Base-by-base conservation (phyloP, 2,113 vertebrate genomes). In the Seriola aureovittata region DNA sequence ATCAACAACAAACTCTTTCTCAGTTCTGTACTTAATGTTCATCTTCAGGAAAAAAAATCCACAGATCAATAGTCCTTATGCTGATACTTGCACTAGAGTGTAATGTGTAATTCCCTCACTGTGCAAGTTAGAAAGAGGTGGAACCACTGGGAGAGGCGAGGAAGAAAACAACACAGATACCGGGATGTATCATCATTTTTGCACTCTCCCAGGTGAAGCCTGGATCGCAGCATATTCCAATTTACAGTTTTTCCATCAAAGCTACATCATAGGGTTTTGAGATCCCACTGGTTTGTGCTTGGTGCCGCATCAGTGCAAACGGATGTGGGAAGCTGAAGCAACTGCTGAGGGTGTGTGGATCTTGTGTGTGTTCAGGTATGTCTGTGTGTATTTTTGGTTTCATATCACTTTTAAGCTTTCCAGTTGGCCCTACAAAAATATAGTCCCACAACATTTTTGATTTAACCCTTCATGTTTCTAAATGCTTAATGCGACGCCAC, bases 211-310 rank as follows among this genome's bases (percentile, higher is more conserved):
- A 60, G 59, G 74, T 78, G 59, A 74, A 73, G 78, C 46, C 21
- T 40, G n/a, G 42, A 58, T 69, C 12, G 17, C 66, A 82, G 60
- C 73, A 67, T 67, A 60, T 90, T 83, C 65, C 64, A 85, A 73
- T 78, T 85, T 77, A 68, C 70, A 66, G 55, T n/a, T 79, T 80
- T 73, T 58, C 52, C 66, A 85, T 85, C 75, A 82, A 76, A 78
- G 75, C 44, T 46, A 52, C 23, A 57, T 69, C 57, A 38, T 3
- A 64, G 19, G 4, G 65, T 8, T 58, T 72, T 48, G 44, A 3
- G 2, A 80, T 71, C 63, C 77, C 13, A 16, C 50, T 25, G 59
- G 54, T 67, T 91, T 75, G 58, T 38, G 44, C 70, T 63, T 36
- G 34, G 42, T 71, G 59, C 54, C 7, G 25, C 67, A 85, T 84